Evolutionary conservation across 2,797 vertebrate species (phyloP), one percentile per base, ranked within the genome.

Genomic region (Eulemur coronatus): DNA sequence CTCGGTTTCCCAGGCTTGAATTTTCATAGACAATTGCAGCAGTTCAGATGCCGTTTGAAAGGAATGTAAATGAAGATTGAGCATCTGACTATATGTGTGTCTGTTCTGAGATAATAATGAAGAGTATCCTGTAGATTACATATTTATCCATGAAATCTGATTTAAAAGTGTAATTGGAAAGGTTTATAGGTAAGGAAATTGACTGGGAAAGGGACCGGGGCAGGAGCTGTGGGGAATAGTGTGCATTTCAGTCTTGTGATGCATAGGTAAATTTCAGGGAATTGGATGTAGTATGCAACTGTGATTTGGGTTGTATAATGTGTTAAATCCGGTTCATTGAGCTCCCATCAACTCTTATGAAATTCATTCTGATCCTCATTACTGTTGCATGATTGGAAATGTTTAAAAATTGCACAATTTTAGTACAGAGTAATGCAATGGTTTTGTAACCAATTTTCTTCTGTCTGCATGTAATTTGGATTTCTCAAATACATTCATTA

Each of bases 21-120:
- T 96, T 97, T 96, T 93, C 89, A 52, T 96, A 97, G 98, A 97
- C 63, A 94, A 70, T 97, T 97, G 84, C 50, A 97, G 50, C 96
- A 98, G 78, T 98, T 98, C 43, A 97, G 90, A 96, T 94, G 97
- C 85, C 92, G 96, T 97, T 94, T 98, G 95, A 98, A 98, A 97
- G 88, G 96, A 98, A 96, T 93, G 28, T 96, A 97, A 87, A 57
- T 96, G 96, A 97, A 97, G 55, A 97, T 86, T 97, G 96, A 93
- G 95, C 96, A 38, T 96, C 92, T 89, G 73, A 96, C 94, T 59
- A 5, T 96, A 65, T 76, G 94, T 85, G 67, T 97, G 43, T 96
- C 91, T 97, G 65, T 97, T 93, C 90, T 97, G 94, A 98, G 93
- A 30, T 91, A 89, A 85, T 95, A 96, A 97, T 93, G 91, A 97